Evolutionary conservation across 2,113 vertebrate species (phyloP), one percentile per base, ranked within the genome.

Genomic region (Aspiorhynchus laticeps): DNA sequence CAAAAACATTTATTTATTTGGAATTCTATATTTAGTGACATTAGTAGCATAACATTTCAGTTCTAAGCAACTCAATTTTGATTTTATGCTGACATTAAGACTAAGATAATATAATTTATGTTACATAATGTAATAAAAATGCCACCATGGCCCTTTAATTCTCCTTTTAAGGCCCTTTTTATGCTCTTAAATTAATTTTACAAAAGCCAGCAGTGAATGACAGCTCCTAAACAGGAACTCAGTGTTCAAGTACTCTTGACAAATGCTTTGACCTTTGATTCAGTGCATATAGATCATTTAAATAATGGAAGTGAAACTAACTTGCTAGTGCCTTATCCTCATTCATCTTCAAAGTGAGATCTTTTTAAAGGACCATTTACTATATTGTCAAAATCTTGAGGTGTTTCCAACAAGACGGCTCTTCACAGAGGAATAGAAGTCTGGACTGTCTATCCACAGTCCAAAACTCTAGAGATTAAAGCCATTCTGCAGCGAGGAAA

Each of bases 281-380:
- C n/a, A 43, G 24, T 21, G 8, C 15, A 3, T n/a, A 46, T 63
- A 31, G 36, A 65, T 43, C 15, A 82, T 31, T 65, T 21, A 4
- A 82, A 67, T 61, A 80, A 61, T 41, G 33, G 12, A 61, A 80
- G 33, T 26, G 11, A 26, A 80, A 80, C 77, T 36, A 80, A 31
- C 51, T 61, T 15, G 56, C 51, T 19, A 15, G 38, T 74, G 71
- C 5, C 71, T 17, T 41, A 10, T 63, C 12, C 78, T 36, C 78
- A 61, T 41, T 61, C 24, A 9, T 80, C 78, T 61, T 15, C 2
- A 82, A 31, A 65, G 38, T 9, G 1, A 65, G 7, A 24, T 65
- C 36, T 41, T n/a, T 12, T 80, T 17, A 81, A 26, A 61, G 12
- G 9, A 36, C 59, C 59, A 67, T 81, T 81, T 46, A 63, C 38